Evolutionary conservation across 2,888 invertebrate genomes (phyloP).

Genomic region (Xestia c-nigrum): DNA sequence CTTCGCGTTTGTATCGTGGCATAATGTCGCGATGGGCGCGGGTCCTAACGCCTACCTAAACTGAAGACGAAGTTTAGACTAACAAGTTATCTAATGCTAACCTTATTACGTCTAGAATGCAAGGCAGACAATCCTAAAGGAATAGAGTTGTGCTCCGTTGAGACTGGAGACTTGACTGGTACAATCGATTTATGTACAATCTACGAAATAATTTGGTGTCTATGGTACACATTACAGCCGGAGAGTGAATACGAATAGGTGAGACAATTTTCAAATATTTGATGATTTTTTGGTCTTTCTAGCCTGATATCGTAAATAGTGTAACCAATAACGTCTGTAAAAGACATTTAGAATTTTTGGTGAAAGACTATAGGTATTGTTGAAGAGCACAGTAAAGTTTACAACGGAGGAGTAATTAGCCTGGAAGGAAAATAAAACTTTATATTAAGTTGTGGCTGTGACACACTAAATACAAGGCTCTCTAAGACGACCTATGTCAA

Average conservation of each 20-base stretch:
- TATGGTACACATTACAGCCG: too few species aligned
- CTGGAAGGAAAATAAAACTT: background rate
- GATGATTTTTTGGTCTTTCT: too few species aligned
- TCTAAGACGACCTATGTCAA: background rate
- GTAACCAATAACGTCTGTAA: background rate
- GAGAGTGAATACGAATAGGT: too few species aligned
- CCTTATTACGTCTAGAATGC: constrained; percentile 41
- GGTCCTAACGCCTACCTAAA: background rate
- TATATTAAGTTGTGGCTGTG: background rate
- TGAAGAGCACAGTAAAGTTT: background rate
- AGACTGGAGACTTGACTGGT: background rate
- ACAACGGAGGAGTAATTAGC: background rate
- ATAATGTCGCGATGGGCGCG: background rate
- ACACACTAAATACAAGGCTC: background rate
- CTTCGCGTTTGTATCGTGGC: background rate
- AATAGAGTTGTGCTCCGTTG: constrained; percentile 35
- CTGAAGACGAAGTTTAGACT: constrained; percentile 28
- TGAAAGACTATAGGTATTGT: background rate
- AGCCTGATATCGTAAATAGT: too few species aligned
- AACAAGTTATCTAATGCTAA: constrained; percentile 32
- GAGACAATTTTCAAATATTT: background rate
- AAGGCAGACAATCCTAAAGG: constrained; percentile 40
- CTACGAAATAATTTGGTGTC: constrained; percentile 2
- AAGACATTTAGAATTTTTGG: background rate
- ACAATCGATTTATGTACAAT: constrained; percentile 14